Evolutionary conservation across 2,888 invertebrate genomes (phyloP).

Genomic region (Tachina grossa): DNA sequence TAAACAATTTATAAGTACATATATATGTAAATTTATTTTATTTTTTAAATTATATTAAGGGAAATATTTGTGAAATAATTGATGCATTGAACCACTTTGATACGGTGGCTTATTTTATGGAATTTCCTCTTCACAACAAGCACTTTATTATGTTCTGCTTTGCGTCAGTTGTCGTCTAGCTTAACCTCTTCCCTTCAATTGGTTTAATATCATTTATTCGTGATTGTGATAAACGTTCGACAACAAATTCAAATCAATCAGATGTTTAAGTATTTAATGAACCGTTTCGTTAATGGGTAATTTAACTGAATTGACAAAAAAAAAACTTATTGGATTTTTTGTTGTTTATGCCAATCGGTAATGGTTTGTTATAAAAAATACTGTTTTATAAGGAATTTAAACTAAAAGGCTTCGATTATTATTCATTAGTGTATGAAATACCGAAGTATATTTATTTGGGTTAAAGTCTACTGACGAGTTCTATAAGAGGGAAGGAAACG

Average conservation of each 20-base stretch:
- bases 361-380: not conserved
- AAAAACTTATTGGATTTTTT: not conserved
- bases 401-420: too few relatives aligned
- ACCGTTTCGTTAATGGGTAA: constrained; percentile 43
- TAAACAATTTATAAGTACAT: too few relatives aligned
- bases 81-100: constrained; percentile 27
- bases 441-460: too few relatives aligned
- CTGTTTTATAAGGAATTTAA: not conserved
- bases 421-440: too few relatives aligned
- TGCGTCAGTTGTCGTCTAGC: not conserved
- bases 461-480: too few relatives aligned
- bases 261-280: constrained; percentile 56
- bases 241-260: constrained; percentile 47
- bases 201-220: not conserved
- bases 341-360: not conserved
- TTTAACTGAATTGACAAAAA: constrained; percentile 33
- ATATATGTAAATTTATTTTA: not conserved
- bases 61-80: constrained; percentile 41
- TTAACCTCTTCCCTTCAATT: not conserved
- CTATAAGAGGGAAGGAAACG: too few relatives aligned
- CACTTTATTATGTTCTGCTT: not conserved
- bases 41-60: not conserved
- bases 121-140: constrained; percentile 36
- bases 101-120: constrained; percentile 52
- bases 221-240: not conserved